Evolutionary conservation across 2,797 vertebrate species (phyloP).

Genomic region (Craterocephalus amniculus): DNA sequence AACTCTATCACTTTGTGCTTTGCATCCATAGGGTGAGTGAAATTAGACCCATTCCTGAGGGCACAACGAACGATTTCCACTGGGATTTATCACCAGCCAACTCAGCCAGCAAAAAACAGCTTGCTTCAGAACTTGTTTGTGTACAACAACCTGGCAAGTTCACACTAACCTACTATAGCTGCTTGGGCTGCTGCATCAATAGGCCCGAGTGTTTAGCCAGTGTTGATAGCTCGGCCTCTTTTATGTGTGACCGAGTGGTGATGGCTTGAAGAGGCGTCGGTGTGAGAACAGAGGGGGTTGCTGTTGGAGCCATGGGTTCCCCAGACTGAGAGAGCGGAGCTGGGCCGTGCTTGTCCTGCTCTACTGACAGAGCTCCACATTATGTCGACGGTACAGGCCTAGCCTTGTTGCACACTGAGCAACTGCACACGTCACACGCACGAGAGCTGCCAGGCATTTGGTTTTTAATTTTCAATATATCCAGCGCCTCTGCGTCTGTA

Average conservation of each 20-base stretch:
- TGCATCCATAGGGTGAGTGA: not conserved
- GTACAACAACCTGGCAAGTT: constrained; percentile 38
- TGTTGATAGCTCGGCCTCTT: constrained; percentile 49
- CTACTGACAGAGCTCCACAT: constrained; percentile 76
- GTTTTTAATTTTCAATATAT: constrained; percentile 39
- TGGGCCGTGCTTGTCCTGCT: constrained; percentile 50
- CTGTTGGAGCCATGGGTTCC: constrained; percentile 66
- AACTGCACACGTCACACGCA: constrained; percentile 53
- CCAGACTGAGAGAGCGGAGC: constrained; percentile 61
- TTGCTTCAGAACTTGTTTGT: constrained; percentile 28
- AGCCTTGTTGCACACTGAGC: constrained; percentile 69
- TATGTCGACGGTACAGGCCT: constrained; percentile 75
- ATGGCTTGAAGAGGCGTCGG: constrained; percentile 56
- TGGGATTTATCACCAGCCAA: constrained; percentile 21
- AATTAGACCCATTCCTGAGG: constrained; percentile 20
- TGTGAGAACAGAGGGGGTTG: constrained; percentile 74
- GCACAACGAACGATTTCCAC: constrained; percentile 7
- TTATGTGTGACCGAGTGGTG: constrained; percentile 55
- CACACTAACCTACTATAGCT: constrained; percentile 35
- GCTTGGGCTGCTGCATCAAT: constrained; percentile 58
- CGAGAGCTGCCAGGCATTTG: constrained; percentile 33
- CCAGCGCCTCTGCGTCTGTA: constrained; percentile 27
- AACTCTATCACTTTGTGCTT: not conserved
- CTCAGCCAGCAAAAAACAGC: constrained; percentile 26
- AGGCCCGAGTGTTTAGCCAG: constrained; percentile 62